These are phyloP conservation scores for Cochlearius cochlearius DNA, from an alignment of 2,113 vertebrate genomes.

Conservation along the genomic window DNA sequence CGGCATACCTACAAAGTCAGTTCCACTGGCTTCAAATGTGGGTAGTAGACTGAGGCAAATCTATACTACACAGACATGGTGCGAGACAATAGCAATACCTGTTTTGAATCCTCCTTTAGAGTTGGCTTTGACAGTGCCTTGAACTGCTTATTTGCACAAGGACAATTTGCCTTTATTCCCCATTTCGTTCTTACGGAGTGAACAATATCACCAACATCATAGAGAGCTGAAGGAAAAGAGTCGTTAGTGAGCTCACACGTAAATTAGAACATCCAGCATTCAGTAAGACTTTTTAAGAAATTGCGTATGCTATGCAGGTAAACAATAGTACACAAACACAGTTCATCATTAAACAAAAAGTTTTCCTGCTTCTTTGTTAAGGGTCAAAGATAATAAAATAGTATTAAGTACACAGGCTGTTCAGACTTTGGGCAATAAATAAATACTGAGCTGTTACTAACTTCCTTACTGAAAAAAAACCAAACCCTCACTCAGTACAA, in stretches of 20 bases:
- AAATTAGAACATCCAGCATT: background rate
- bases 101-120: conserved; percentile 77
- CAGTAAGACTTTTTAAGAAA: background rate
- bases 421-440: background rate
- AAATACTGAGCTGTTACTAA: background rate
- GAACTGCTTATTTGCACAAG: conserved; percentile 78
- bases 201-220: conserved; percentile 83
- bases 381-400: background rate
- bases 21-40: background rate
- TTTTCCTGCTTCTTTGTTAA: background rate
- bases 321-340: background rate
- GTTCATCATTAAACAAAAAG: background rate
- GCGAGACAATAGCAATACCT: conserved; percentile 57
- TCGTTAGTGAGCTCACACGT: background rate
- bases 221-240: conserved; percentile 72
- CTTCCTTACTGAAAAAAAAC: background rate
- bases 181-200: conserved; percentile 80
- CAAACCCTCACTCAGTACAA: background rate
- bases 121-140: conserved; percentile 74
- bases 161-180: conserved; percentile 84
- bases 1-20: background rate
- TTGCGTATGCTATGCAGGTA: background rate
- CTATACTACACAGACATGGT: background rate
- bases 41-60: background rate
- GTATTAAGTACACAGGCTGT: background rate